These are phyloP conservation scores for Capreolus pygargus DNA, from an alignment of 2,113 vertebrate species.

Conservation along the genomic window DNA sequence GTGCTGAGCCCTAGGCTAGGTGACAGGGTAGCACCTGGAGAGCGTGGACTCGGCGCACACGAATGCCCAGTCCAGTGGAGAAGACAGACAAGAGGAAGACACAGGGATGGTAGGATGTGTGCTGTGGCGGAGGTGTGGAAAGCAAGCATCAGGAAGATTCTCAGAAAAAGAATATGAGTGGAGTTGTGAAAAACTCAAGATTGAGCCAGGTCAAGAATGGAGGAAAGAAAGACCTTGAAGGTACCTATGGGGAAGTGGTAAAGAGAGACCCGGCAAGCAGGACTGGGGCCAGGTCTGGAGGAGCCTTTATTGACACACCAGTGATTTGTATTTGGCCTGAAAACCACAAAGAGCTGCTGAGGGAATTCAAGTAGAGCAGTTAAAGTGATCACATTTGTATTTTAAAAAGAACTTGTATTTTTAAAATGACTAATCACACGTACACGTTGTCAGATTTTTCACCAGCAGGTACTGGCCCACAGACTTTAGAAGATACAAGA, in stretches of 20 bases:
- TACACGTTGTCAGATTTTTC: not conserved
- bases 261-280: not conserved
- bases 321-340: not conserved
- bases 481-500: not conserved
- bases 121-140: not conserved
- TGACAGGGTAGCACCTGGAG: not conserved
- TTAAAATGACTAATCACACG: not conserved
- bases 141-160: not conserved
- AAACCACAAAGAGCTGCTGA: not conserved
- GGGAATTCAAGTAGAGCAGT: not conserved
- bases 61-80: not conserved
- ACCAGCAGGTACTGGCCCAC: not conserved
- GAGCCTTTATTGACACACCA: not conserved
- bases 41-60: not conserved
- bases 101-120: not conserved
- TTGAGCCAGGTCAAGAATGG: not conserved
- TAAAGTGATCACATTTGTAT: not conserved
- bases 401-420: not conserved
- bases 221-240: not conserved
- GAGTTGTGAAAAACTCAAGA: not conserved
- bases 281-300: not conserved
- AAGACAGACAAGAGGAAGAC: not conserved
- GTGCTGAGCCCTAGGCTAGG: not conserved
- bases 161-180: not conserved
- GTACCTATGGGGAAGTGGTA: not conserved